Evolutionary conservation across 2,888 invertebrate species (phyloP).

Genomic region (Lepeophtheirus nordmannii): DNA sequence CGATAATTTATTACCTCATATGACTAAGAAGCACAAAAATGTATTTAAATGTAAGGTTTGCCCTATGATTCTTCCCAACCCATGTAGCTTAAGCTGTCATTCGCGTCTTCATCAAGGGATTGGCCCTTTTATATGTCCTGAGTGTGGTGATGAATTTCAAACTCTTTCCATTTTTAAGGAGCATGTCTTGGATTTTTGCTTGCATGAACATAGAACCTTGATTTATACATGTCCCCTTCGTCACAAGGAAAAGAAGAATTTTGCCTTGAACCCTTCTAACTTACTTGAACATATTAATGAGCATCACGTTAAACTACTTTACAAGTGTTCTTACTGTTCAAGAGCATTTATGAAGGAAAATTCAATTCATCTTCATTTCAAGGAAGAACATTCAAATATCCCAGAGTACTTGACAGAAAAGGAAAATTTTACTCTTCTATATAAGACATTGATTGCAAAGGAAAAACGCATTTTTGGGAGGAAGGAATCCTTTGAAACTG

Average conservation of each 20-base stretch:
- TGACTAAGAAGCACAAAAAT: too few relatives aligned
- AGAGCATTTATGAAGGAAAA: slow-evolving; percentile 7
- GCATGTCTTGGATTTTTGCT: slow-evolving; percentile 1
- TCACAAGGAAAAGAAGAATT: neutral
- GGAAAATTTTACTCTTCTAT: slow-evolving; percentile 8
- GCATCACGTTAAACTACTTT: neutral
- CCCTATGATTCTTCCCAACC: slow-evolving; percentile 65
- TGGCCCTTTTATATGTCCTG: slow-evolving; percentile 69
- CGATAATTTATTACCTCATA: neutral
- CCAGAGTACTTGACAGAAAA: too few relatives aligned
- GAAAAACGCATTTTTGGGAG: neutral
- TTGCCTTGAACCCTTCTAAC: neutral
- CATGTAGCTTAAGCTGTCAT: slow-evolving; percentile 75
- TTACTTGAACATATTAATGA: slow-evolving; percentile 4
- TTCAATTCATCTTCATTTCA: slow-evolving; percentile 8
- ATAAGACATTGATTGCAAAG: neutral
- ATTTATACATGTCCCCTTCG: neutral
- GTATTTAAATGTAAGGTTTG: slow-evolving; percentile 38
- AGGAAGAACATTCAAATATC: neutral
- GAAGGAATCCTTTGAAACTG: too few relatives aligned
- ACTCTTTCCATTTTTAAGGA: slow-evolving; percentile 12
- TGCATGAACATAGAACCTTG: slow-evolving; percentile 5
- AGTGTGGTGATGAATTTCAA: slow-evolving; percentile 44
- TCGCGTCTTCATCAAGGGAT: slow-evolving; percentile 68
- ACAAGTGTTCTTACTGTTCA: slow-evolving; percentile 17